Conservation (phyloP, 2,797 vertebrate species). For the Amphiprion clarkii region DNA sequence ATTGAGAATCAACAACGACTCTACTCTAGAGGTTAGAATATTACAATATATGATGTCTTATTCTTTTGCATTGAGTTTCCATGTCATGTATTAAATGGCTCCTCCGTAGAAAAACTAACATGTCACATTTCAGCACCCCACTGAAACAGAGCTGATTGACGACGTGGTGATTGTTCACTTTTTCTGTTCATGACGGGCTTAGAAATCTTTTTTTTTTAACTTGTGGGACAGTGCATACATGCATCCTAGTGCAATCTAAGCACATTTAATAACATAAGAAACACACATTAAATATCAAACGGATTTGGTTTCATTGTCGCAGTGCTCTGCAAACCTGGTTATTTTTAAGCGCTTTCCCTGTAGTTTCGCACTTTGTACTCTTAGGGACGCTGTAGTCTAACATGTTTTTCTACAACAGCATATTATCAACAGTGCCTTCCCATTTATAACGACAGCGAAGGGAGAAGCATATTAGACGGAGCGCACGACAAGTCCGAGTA, state of each 20-base stretch:
- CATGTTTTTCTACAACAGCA: constrained; percentile 9
- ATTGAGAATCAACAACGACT: too few relatives aligned
- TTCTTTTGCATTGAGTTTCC: not conserved
- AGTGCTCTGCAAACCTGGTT: too few relatives aligned
- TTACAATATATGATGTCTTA: not conserved
- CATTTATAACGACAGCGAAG: not conserved
- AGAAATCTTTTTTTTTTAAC: not conserved
- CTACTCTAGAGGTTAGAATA: not conserved
- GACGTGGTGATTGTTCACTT: too few relatives aligned
- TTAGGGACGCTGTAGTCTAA: constrained; percentile 36
- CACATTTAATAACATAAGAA: not conserved
- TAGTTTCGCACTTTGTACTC: constrained; percentile 30
- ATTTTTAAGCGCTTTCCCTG: not conserved
- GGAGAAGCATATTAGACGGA: not conserved
- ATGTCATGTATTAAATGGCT: not conserved
- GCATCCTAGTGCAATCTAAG: not conserved
- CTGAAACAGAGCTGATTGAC: not conserved
- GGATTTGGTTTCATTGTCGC: not conserved
- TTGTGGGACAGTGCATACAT: not conserved
- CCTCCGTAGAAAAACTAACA: too few relatives aligned
- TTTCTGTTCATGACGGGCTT: not conserved
- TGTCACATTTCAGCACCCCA: not conserved
- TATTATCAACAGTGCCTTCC: not conserved
- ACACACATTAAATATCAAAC: not conserved
- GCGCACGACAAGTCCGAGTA: not conserved